Percentiles rank a stretch among this genome's conserved stretches.
phyloP scores from a whole-genome alignment of 2,113 vertebrate genomes.

The Solea senegalensis region DNA sequence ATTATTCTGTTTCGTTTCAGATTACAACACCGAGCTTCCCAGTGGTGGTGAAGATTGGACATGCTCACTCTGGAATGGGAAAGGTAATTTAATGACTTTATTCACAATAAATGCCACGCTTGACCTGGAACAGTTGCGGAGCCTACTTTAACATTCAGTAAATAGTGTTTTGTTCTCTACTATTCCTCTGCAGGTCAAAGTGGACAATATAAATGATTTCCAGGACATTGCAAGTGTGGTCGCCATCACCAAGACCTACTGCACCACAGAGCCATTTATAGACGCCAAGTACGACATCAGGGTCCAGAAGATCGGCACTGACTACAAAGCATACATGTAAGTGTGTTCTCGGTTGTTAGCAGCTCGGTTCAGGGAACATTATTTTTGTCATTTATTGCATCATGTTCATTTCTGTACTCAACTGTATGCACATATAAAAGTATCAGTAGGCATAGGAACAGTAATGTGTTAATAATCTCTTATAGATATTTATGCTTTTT shows the following conservation, averaged over 20 bases:
- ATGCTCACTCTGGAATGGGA: constrained; percentile 98
- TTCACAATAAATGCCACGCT: not conserved
- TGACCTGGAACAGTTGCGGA: not conserved
- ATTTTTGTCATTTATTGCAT: not conserved
- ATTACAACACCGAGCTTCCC: constrained; percentile 95
- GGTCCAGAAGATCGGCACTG: constrained; percentile 96
- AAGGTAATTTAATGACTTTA: constrained; percentile 84
- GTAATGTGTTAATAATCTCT: not conserved
- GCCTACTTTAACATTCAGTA: no score
- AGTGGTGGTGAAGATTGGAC: constrained; percentile 98
- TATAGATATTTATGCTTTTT: not conserved
- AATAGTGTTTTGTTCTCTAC: not conserved
- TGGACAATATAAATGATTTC: constrained; percentile 98
- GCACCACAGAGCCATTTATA: constrained; percentile 95
- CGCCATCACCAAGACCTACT: constrained; percentile 97
- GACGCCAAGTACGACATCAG: constrained; percentile 98
- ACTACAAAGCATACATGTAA: constrained; percentile 99
- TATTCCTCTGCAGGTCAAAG: constrained; percentile 87
- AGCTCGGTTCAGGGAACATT: not conserved
- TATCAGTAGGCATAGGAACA: not conserved
- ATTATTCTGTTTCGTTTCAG: constrained; percentile 75
- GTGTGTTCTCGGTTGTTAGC: constrained; percentile 4
- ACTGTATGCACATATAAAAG: not conserved
- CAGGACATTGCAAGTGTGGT: constrained; percentile 99
- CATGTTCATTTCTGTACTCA: not conserved